Conservation (phyloP, 2,113 vertebrate species). For the Circaetus cinerascens region DNA sequence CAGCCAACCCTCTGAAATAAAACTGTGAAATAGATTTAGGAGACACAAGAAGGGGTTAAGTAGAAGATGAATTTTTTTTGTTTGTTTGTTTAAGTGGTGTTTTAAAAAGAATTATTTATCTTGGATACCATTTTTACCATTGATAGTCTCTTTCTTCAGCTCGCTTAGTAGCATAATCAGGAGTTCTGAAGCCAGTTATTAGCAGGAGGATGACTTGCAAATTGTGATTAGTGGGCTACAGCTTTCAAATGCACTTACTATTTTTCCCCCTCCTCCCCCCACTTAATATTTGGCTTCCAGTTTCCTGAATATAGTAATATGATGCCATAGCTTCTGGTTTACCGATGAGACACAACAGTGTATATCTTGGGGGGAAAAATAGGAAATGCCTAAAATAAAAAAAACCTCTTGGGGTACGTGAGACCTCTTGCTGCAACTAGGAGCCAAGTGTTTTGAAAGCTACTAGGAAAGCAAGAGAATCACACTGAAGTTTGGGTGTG, state of each 20-base stretch:
- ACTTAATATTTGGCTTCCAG: background rate
- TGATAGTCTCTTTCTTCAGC: background rate
- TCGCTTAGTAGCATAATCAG: background rate
- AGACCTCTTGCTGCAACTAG: background rate
- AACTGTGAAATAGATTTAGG: background rate
- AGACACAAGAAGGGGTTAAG: background rate
- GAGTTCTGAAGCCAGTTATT: background rate
- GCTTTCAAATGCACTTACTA: background rate
- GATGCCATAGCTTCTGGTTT: background rate
- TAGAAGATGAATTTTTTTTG: background rate
- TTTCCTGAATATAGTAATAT: background rate
- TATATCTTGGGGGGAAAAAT: background rate
- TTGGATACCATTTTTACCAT: background rate
- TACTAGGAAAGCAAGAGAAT: background rate
- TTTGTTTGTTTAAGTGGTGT: background rate
- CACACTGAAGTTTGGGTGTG: background rate
- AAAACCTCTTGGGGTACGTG: background rate
- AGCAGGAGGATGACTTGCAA: background rate
- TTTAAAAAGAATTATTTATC: background rate
- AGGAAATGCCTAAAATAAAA: background rate
- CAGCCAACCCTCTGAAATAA: background rate
- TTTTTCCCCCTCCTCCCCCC: accelerated
- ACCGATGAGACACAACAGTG: background rate
- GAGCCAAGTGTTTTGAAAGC: background rate
- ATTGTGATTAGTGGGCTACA: background rate